phyloP scores from a whole-genome alignment of 2,797 vertebrate species.

The Parauchenoglanis punctatus region DNA sequence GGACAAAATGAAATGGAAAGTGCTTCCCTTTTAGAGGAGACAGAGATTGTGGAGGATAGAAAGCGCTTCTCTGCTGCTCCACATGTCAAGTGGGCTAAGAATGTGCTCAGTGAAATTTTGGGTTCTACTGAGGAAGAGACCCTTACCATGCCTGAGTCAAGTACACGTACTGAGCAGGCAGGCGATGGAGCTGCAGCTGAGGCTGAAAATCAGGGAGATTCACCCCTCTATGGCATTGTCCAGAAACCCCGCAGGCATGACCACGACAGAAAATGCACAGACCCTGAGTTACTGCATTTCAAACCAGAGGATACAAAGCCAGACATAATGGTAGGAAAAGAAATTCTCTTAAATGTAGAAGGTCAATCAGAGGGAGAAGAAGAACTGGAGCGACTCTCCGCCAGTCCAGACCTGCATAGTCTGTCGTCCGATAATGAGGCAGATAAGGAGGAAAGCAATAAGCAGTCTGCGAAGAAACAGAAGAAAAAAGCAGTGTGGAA shows the following conservation, averaged over 20 bases:
- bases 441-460: constrained; percentile 41
- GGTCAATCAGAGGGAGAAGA: constrained; percentile 21
- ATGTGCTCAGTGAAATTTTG: constrained; percentile 71
- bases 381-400: background rate
- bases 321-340: constrained; percentile 56
- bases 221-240: constrained; percentile 38
- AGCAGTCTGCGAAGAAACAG: background rate
- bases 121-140: constrained; percentile 65
- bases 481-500: constrained; percentile 27
- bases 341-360: constrained; percentile 46
- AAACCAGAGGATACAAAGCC: constrained; percentile 57
- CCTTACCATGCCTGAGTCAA: constrained; percentile 39
- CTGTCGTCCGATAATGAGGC: constrained; percentile 39
- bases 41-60: constrained; percentile 64
- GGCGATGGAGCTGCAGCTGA: background rate
- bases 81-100: constrained; percentile 78
- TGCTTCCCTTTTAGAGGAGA: constrained; percentile 60
- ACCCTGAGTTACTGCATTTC: constrained; percentile 49
- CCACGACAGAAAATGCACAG: constrained; percentile 5
- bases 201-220: constrained; percentile 29
- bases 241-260: constrained; percentile 41
- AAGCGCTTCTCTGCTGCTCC: constrained; percentile 74
- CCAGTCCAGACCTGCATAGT: constrained; percentile 27
- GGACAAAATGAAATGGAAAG: constrained; percentile 65
- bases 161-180: constrained; percentile 10